Base-by-base conservation (phyloP, 2,888 invertebrate species). In the Tinea trinotella region DNA sequence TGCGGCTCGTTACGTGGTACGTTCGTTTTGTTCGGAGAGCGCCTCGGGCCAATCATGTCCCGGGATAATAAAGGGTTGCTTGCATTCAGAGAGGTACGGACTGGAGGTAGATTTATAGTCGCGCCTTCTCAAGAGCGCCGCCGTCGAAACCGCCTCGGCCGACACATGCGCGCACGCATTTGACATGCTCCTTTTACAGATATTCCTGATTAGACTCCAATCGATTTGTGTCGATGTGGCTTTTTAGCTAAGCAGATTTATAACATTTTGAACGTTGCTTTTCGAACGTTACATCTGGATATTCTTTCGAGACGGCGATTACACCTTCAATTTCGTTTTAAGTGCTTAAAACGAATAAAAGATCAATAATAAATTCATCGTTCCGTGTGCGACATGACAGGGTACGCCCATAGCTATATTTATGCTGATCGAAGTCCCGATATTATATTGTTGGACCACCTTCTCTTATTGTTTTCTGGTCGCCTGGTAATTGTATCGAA, bases 1-100 rank as follows among this genome's bases (percentile, higher is more conserved):
- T 63, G 64, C 70, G 68, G 30, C 71, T 72, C 70, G 79, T 78
- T 78, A 72, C 77, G 71, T 71, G 75, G 74, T 61, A 62, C 62
- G 54, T 79, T 77, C 78, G 74, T 74, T 78, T 74, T 69, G 74
- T 71, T 69, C 68, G 62, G 65, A 61, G 68, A 76, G 69, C 74
- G 80, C 83, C 77, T 64, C 73, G 70, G 84, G 84, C 74, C 79
- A 79, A 82, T 83, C 84, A 84, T 82, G 84, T 76, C 82, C 77
- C 67, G 71, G 68, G 70, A 70, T 83, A 84, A 84, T 83, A 79
- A 80, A 81, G 82, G 83, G 79, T 72, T 81, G 75, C 67, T 72
- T 67, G 66, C 52, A 15, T 46, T 48, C 48, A 73, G 76, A 76
- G 76, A 71, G 73, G 72, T 74, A 66, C 64, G 77, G 62, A 66